A percentile compares a stretch with the other conserved stretches of the same genome.
Evolutionary conservation across 2,888 invertebrate species (phyloP).

Genomic region (Pseudolycoriella hygida): DNA sequence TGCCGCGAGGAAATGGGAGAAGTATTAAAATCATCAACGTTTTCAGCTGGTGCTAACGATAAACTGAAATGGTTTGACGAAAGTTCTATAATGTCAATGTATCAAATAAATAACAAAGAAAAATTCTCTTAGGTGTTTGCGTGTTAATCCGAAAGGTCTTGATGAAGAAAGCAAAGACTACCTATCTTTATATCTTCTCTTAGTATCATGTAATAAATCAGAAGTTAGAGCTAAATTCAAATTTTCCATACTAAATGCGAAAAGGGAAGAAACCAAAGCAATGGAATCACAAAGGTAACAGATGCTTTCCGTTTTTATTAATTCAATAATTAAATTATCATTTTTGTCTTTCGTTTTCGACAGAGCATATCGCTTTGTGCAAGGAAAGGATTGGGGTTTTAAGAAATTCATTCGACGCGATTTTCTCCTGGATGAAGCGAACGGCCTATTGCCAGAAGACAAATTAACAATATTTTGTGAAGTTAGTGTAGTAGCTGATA

Average conservation of each 20-base stretch:
- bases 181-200: slow-evolving; percentile 91
- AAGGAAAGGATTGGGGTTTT: slow-evolving; percentile 99
- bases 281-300: slow-evolving; percentile 69
- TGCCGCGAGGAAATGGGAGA: slow-evolving; percentile 99
- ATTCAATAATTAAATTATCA: neutral
- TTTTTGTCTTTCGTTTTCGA: neutral
- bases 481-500: slow-evolving; percentile 96
- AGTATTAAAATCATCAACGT: slow-evolving; percentile 98
- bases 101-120: neutral
- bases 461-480: slow-evolving; percentile 99
- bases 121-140: slow-evolving; percentile 59
- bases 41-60: slow-evolving; percentile 98
- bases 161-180: slow-evolving; percentile 99
- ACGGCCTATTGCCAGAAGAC: slow-evolving; percentile 95
- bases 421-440: slow-evolving; percentile 95
- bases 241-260: slow-evolving; percentile 99
- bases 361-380: slow-evolving; percentile 96
- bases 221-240: slow-evolving; percentile 99
- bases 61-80: slow-evolving; percentile 86
- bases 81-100: neutral
- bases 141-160: slow-evolving; percentile 98
- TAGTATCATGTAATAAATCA: slow-evolving; percentile 99
- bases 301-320: neutral
- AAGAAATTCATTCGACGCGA: slow-evolving; percentile 99
- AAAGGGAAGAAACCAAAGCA: slow-evolving; percentile 99